phyloP scores from a whole-genome alignment of 2,113 vertebrate genomes.

The Thunnus thynnus region DNA sequence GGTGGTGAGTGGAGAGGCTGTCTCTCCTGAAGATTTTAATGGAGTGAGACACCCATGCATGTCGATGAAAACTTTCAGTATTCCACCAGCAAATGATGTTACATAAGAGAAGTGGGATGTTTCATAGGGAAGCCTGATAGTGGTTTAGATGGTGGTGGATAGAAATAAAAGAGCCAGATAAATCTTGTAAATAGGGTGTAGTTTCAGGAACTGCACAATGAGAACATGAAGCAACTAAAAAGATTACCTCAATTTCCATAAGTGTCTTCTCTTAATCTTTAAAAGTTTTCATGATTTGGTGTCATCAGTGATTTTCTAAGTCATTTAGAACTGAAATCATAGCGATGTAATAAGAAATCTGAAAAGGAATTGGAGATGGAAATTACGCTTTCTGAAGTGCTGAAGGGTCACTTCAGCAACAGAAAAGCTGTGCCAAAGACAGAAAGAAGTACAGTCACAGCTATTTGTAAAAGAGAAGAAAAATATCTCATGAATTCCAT shows the following conservation, averaged over 20 bases:
- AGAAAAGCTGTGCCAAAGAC: not conserved
- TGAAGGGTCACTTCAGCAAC: constrained; percentile 22
- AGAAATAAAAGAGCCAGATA: constrained; percentile 58
- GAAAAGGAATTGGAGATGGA: not conserved
- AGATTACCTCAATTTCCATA: constrained; percentile 15
- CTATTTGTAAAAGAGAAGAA: constrained; percentile 30
- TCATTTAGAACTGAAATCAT: constrained; percentile 1
- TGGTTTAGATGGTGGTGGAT: constrained; percentile 53
- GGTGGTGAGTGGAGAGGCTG: constrained; percentile 26
- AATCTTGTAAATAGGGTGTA: constrained; percentile 22
- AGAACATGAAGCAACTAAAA: constrained; percentile 16
- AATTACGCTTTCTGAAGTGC: constrained; percentile 24
- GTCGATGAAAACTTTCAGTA: constrained; percentile 64
- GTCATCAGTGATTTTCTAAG: constrained; percentile 5
- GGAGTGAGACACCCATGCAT: constrained; percentile 56
- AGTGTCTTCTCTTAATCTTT: constrained; percentile 19
- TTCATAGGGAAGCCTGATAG: constrained; percentile 67
- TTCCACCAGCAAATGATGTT: constrained; percentile 71
- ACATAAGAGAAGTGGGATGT: constrained; percentile 77
- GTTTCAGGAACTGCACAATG: constrained; percentile 40
- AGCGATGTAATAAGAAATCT: constrained; percentile 4
- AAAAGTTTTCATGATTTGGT: constrained; percentile 16
- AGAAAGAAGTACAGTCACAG: constrained; percentile 13
- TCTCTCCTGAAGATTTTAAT: constrained; percentile 52
- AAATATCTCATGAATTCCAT: constrained; percentile 61